phyloP scores from a whole-genome alignment of 1,140 invertebrate species.

The Daktulosphaira vitifoliae region DNA sequence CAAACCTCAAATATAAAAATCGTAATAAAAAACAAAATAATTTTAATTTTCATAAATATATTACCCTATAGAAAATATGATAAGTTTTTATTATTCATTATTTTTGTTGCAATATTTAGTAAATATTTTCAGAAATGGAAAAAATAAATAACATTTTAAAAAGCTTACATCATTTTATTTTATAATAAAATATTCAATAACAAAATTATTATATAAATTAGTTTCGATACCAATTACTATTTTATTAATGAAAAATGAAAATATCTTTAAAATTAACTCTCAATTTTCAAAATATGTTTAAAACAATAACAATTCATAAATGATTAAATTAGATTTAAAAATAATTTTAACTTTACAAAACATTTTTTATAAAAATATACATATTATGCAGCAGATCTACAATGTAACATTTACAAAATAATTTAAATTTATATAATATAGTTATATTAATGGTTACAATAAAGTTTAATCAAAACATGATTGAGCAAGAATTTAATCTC shows the following conservation, averaged over 20 bases:
- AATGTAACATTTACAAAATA: slow-evolving; percentile 26
- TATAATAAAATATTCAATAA: slow-evolving; percentile 30
- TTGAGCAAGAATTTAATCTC: slow-evolving; percentile 23
- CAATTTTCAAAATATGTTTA: slow-evolving; percentile 4
- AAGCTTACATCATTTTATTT: slow-evolving; percentile 11
- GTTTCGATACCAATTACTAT: slow-evolving; percentile 1
- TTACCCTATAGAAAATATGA: too few species aligned
- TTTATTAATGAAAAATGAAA: not conserved
- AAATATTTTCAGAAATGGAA: too few species aligned
- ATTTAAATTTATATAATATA: slow-evolving; percentile 21
- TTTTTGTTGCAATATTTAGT: too few species aligned
- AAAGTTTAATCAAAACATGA: slow-evolving; percentile 21
- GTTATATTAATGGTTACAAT: not conserved
- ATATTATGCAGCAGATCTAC: slow-evolving; percentile 3
- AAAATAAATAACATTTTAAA: too few species aligned
- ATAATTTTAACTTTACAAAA: slow-evolving; percentile 25
- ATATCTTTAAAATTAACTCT: not conserved
- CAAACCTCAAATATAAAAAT: too few species aligned
- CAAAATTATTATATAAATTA: slow-evolving; percentile 25
- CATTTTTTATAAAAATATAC: slow-evolving; percentile 30
- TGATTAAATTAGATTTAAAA: slow-evolving; percentile 16
- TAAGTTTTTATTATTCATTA: too few species aligned
- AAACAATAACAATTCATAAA: slow-evolving; percentile 33
- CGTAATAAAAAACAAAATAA: too few species aligned
- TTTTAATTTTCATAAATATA: too few species aligned